Evolutionary conservation across 2,888 invertebrate genomes (phyloP).

Genomic region (Tetragnatha montana): DNA sequence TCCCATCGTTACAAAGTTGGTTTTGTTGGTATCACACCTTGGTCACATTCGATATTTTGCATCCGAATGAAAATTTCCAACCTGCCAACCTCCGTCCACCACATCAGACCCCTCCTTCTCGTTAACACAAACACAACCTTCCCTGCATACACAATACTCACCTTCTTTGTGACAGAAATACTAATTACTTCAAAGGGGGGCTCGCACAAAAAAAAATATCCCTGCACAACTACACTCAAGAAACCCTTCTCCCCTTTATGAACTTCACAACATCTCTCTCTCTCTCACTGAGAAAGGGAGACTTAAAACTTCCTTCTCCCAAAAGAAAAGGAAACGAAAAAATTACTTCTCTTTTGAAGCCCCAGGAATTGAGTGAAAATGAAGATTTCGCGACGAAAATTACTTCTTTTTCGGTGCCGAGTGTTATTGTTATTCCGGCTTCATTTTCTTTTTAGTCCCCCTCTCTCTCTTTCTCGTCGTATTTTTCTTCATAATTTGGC

Average conservation of each 20-base stretch:
- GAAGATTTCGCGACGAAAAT: conserved; percentile 66
- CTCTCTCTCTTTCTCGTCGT: conserved; percentile 18
- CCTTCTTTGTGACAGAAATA: conserved; percentile 47
- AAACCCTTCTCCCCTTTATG: conserved; percentile 20
- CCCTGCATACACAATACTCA: neutral
- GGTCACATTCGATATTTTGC: too few species aligned
- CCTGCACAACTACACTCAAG: neutral
- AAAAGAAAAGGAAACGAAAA: conserved; percentile 25
- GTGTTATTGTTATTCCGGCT: conserved; percentile 30
- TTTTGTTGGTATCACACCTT: too few species aligned
- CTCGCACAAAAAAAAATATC: conserved; percentile 17
- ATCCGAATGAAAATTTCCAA: too few species aligned
- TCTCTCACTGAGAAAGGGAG: conserved; percentile 3
- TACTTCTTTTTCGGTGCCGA: conserved; percentile 40
- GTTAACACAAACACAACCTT: too few species aligned
- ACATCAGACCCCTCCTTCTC: too few species aligned
- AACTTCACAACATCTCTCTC: conserved; percentile 9
- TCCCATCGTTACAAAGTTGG: too few species aligned
- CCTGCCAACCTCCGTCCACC: too few species aligned
- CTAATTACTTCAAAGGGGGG: conserved; percentile 54
- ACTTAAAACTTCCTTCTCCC: conserved; percentile 1
- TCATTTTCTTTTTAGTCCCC: neutral
- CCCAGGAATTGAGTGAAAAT: conserved; percentile 65
- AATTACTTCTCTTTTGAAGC: conserved; percentile 34
- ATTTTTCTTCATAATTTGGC: conserved; percentile 67